These are phyloP conservation scores for Anthonomus grandis DNA, from an alignment of 1,140 invertebrate species.

Conservation along the genomic window DNA sequence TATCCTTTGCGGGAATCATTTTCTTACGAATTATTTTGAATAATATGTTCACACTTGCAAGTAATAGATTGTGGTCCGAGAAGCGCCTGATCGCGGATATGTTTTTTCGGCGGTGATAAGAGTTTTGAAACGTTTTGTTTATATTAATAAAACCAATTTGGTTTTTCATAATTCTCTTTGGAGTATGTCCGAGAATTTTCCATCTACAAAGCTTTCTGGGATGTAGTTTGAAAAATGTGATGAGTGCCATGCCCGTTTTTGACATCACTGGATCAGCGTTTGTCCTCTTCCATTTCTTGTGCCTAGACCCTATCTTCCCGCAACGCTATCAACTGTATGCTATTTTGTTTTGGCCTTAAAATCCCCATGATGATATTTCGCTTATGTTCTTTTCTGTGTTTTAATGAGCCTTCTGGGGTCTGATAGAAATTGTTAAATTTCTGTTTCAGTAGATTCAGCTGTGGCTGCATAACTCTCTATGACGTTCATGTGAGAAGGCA, in stretches of 20 bases:
- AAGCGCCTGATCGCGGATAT: conserved; percentile 27
- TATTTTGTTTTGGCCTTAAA: conserved; percentile 36
- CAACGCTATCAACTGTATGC: conserved; percentile 1
- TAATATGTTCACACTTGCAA: background rate
- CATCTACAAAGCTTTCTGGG: conserved; percentile 42
- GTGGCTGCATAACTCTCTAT: too few species aligned
- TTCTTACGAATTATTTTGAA: background rate
- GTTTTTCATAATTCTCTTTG: conserved; percentile 38
- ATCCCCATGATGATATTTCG: conserved; percentile 35
- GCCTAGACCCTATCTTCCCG: conserved; percentile 33
- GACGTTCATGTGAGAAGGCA: too few species aligned
- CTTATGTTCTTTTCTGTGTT: conserved; percentile 21
- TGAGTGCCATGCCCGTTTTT: conserved; percentile 39
- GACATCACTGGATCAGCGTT: conserved; percentile 41
- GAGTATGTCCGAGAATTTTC: conserved; percentile 40
- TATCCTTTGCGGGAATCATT: too few species aligned
- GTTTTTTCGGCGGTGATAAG: conserved; percentile 36
- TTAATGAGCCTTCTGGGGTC: too few species aligned
- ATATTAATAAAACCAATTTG: conserved; percentile 44
- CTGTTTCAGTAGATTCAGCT: too few species aligned
- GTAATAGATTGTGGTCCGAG: conserved; percentile 39
- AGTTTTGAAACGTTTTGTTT: conserved; percentile 37
- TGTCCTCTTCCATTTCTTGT: conserved; percentile 40
- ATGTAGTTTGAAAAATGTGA: conserved; percentile 40
- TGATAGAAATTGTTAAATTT: too few species aligned